Base-by-base conservation (phyloP, 2,113 vertebrate species). In the Poeciliopsis prolifica region DNA sequence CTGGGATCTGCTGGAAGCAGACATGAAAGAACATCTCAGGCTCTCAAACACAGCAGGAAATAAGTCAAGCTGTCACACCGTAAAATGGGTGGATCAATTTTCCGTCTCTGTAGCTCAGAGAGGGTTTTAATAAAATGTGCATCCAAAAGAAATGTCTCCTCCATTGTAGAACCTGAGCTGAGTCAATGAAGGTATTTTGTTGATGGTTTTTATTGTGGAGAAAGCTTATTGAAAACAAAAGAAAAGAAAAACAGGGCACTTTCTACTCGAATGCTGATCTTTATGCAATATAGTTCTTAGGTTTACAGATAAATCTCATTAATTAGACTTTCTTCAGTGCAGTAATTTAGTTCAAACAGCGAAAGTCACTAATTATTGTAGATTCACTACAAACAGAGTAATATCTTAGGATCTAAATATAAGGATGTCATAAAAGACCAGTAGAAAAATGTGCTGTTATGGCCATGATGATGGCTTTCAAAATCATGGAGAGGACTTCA, bases 11-110 rank as follows among this genome's bases (percentile, higher is more conserved):
- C 51, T 81, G 75, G 84, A 83, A 86, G 83, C 40, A 80, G 68
- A 90, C 75, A 79, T 77, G 64, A 86, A 85, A 88, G 75, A 72
- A 81, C 77, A 77, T 65, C n/a, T 6, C 68, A 66, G 72, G 66
- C 83, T 78, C 70, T 77, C 61, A 2, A 75, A 73, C 83, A 61
- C 85, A 84, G 87, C 81, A 48, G 80, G 83, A 86, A 82, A 80
- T 80, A 79, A 85, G 86, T 74, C 7, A 24, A 84, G 60, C 69
- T 81, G 83, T 79, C 68, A 83, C 68, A 65, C 72, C 33, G 71
- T 78, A 77, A 85, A 85, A 81, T 58, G 48, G 69, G 61, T 14
- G 75, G 72, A 87, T 90, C 78, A 79, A 78, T 88, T 87, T 75
- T 48, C 33, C 30, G 31, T 61, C 67, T 86, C 66, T 72, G 19